Evolutionary conservation across 2,888 invertebrate species (phyloP).

Genomic region (Amiota minor): DNA sequence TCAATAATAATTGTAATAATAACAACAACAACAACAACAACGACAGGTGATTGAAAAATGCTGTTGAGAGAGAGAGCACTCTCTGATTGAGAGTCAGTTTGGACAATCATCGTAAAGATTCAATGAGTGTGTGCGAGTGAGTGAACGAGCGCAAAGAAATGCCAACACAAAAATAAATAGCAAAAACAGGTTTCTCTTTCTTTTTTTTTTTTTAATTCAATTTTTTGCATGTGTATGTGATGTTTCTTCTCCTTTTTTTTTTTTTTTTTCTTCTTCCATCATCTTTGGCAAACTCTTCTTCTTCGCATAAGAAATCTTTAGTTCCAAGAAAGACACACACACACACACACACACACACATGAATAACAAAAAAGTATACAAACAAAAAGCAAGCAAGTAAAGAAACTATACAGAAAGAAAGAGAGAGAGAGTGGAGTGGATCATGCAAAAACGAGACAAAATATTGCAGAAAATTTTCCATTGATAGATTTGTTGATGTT

Average conservation of each 20-base stretch:
- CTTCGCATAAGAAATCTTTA: background rate
- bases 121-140: constrained; percentile 42
- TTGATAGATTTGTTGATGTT: constrained; percentile 50
- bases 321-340: background rate
- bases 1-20: too few relatives aligned
- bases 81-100: constrained; percentile 8
- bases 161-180: constrained; percentile 33
- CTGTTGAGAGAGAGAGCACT: too few relatives aligned
- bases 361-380: constrained; percentile 31
- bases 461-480: constrained; percentile 64
- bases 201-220: background rate
- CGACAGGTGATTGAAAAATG: constrained; percentile 22
- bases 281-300: background rate
- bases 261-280: constrained; percentile 4
- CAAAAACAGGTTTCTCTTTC: constrained; percentile 1
- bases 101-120: too few relatives aligned
- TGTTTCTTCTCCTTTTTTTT: background rate
- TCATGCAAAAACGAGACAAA: constrained; percentile 26
- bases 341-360: constrained; percentile 29
- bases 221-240: too few relatives aligned
- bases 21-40: too few relatives aligned
- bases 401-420: constrained; percentile 32
- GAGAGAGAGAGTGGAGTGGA: background rate
- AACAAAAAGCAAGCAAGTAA: constrained; percentile 33
- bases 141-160: constrained; percentile 42